Conservation (phyloP, 2,113 vertebrate genomes). For the Manacus vitellinus region DNA sequence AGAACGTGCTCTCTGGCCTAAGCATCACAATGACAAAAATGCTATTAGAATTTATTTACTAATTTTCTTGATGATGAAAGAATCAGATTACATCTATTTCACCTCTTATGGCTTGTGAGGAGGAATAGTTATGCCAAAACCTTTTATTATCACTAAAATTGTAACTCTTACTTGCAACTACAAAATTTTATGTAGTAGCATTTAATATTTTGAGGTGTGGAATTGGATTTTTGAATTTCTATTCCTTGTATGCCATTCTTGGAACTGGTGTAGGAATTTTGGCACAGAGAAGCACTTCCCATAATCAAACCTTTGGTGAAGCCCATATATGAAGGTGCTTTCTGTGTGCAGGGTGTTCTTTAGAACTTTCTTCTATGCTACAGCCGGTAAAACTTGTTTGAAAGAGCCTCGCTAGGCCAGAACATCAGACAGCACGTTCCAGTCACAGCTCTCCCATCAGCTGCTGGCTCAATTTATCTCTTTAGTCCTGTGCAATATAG, state of each 20-base stretch:
- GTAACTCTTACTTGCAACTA: neutral
- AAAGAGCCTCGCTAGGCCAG: neutral
- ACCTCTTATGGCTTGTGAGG: neutral
- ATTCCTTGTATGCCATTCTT: neutral
- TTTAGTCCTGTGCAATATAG: neutral
- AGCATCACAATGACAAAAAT: neutral
- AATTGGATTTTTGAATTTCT: neutral
- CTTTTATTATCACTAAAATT: neutral
- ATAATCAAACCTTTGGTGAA: neutral
- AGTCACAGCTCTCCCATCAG: neutral
- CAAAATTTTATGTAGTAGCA: neutral
- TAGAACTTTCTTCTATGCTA: neutral
- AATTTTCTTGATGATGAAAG: neutral
- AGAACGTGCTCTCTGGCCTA: neutral
- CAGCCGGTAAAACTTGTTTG: neutral
- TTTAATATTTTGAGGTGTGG: neutral
- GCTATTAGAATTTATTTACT: neutral
- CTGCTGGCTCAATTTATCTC: neutral
- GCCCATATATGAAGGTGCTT: accelerated
- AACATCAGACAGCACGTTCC: neutral
- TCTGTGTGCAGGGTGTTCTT: neutral
- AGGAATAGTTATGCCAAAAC: neutral
- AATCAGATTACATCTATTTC: neutral
- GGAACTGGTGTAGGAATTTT: neutral
- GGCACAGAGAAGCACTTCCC: neutral